phyloP scores from a whole-genome alignment of 2,888 invertebrate species.

The Trissoscelio sp. region DNA sequence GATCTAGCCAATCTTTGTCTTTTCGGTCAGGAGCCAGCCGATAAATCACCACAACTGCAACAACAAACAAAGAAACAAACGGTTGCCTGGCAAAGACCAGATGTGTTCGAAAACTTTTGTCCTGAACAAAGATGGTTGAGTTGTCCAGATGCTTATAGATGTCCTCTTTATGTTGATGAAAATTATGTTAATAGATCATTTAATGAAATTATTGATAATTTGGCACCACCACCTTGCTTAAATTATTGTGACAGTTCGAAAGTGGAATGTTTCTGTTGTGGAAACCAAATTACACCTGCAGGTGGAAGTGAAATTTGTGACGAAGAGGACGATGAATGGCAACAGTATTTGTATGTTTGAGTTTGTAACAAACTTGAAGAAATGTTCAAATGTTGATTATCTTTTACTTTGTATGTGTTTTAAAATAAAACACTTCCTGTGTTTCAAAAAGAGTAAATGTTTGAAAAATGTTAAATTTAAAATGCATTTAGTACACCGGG shows the following conservation, averaged over 20 bases:
- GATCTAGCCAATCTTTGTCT: constrained; percentile 76
- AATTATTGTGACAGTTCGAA: constrained; percentile 2
- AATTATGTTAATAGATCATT: background rate
- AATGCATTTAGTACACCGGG: too few species aligned
- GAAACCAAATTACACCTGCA: constrained; percentile 8
- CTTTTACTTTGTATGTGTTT: too few species aligned
- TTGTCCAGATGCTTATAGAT: constrained; percentile 77
- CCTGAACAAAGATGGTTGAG: constrained; percentile 79
- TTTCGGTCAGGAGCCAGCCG: constrained; percentile 65
- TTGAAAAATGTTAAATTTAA: too few species aligned
- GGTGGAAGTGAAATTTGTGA: constrained; percentile 4
- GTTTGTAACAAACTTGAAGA: too few species aligned
- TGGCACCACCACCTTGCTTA: constrained; percentile 31
- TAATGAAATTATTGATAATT: background rate
- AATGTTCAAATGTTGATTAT: too few species aligned
- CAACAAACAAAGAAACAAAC: background rate
- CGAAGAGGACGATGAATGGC: constrained; percentile 28
- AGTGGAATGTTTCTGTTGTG: constrained; percentile 26
- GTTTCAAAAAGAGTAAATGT: too few species aligned
- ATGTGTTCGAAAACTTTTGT: constrained; percentile 73
- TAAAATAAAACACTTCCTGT: too few species aligned
- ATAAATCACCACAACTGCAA: constrained; percentile 13
- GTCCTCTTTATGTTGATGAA: constrained; percentile 74
- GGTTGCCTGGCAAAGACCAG: constrained; percentile 37
- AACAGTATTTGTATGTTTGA: constrained; percentile 37